Evolutionary conservation across 2,797 vertebrate genomes (phyloP), one percentile per base, ranked within the genome.

Genomic region (Enoplosus armatus): DNA sequence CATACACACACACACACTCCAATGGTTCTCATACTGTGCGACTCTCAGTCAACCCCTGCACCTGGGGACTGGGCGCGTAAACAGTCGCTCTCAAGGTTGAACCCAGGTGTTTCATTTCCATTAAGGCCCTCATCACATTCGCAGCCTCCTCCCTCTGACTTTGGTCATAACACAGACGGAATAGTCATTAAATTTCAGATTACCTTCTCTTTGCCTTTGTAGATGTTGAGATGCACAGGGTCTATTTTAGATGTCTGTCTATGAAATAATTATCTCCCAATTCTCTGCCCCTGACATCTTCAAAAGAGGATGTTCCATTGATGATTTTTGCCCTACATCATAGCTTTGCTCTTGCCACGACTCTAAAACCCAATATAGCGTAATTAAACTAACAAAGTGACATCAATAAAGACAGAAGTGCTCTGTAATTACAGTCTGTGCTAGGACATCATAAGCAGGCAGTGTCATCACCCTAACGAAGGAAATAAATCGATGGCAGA

Each of bases 381-480:
- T 94, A 95, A 96, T 96, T 96, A 95, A 95, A 95, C 93, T 91
- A 94, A 94, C 94, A 94, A 94, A 94, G 93, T 95, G 93, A 92
- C 93, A 91, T 95, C 92, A 93, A 95, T 94, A 95, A 93, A 95
- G 91, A 89, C 87, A 91, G 91, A 93, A 94, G 88, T 89, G 91
- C 88, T 91, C 82, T 90, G 92, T 95, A 95, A 95, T 96, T 94
- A 95, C 92, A 91, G 88, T 90, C 83, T 81, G 91, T 83, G 88
- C 84, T 89, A 93, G 93, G 94, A 95, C 94, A 93, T 95, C 92
- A 94, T 95, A 95, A 94, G 94, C 93, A 92, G 94, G 85, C 87
- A 72, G 90, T 92, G 93, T 93, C 91, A 93, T 88, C 91, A 88
- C 90, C 92, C 90, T 95, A 95, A 95, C 92, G 90, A 95, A 96